Evolutionary conservation across 2,113 vertebrate genomes (phyloP).

Genomic region (Apodemus speciosus): DNA sequence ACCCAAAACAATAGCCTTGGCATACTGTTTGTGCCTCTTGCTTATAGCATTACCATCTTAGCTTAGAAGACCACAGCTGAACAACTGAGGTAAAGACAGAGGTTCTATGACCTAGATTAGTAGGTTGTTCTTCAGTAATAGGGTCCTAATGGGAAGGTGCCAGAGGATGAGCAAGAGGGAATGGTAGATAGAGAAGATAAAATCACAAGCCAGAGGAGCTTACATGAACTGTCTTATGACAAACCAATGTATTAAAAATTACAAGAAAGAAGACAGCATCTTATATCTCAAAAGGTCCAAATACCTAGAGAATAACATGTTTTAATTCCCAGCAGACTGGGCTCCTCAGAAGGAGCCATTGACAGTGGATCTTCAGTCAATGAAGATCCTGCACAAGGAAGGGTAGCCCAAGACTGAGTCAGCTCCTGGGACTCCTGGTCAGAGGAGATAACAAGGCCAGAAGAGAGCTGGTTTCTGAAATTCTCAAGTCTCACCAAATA

Average conservation of each 20-base stretch:
- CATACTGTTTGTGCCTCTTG: fast-evolving
- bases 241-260: neutral
- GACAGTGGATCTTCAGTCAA: no score
- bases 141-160: neutral
- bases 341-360: no score
- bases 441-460: no score
- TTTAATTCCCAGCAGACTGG: no score
- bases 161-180: neutral
- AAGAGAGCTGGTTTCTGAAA: no score
- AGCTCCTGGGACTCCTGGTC: no score
- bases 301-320: no score
- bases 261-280: neutral
- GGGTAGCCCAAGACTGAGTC: no score
- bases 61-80: neutral
- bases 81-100: neutral
- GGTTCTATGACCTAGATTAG: neutral
- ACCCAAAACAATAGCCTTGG: fast-evolving
- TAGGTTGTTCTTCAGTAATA: neutral
- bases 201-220: no score
- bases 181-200: neutral
- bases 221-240: neutral
- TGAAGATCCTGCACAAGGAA: no score
- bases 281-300: no score
- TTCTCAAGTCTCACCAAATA: no score
- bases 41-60: fast-evolving